Base-by-base conservation (phyloP, 2,888 invertebrate genomes). In the Ectobius pallidus region DNA sequence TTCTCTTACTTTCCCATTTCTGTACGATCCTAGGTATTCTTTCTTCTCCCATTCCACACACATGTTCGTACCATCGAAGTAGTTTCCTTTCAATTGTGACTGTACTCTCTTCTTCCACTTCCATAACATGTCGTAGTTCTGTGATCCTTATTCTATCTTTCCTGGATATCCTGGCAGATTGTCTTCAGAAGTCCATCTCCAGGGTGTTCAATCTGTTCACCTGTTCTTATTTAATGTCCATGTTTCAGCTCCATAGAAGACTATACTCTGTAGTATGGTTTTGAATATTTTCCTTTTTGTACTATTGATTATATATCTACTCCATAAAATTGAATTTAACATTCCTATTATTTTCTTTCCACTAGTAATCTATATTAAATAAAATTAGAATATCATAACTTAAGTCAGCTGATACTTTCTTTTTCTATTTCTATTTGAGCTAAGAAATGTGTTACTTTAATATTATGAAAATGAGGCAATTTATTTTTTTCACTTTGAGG, bases 61-160 rank as follows among this genome's bases (percentile, higher is more conserved):
- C 18, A 52, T 52, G 16, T 14, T 18, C 16, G 14, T 52, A 52
- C 52, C 52, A 52, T 18, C 18, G 52, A 18, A 52, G 52, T 52
- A n/a, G 9, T 52, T 52, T 52, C 52, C 52, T 52, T 52, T 52
- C 52, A 14, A 52, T 20, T 52, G 16, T 52, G 18, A 52, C 52
- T 9, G 16, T 52, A 14, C 7, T 52, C n/a, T n/a, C n/a, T n/a
- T n/a, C n/a, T n/a, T n/a, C n/a, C n/a, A n/a, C n/a, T n/a, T n/a
- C n/a, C n/a, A n/a, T n/a, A n/a, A n/a, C n/a, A n/a, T n/a, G n/a
- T n/a, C n/a, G n/a, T n/a, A n/a, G n/a, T n/a, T n/a, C n/a, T n/a
- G n/a, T n/a, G n/a, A n/a, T n/a, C n/a, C n/a, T n/a, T n/a, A n/a
- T n/a, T n/a, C n/a, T n/a, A 18, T 18, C 20, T 52, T 52, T 14